Conservation (phyloP, 2,888 invertebrate species). For the Amphipyra berbera region DNA sequence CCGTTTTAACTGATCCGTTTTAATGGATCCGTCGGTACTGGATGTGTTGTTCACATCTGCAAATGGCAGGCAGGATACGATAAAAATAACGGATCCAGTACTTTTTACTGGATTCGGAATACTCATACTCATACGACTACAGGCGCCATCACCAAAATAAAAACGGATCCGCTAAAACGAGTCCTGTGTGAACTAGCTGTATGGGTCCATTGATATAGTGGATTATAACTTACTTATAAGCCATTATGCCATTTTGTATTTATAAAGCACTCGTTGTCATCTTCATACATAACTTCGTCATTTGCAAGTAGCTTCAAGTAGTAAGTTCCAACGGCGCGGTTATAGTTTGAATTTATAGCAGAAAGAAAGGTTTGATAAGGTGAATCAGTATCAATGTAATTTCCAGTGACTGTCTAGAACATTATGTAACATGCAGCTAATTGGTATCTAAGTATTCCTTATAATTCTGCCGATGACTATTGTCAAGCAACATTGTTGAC, state of each 20-base stretch:
- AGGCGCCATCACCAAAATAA: too few species aligned
- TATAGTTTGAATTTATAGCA: background rate
- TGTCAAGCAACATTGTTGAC: conserved; percentile 2
- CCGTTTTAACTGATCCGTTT: too few species aligned
- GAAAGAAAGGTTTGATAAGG: background rate
- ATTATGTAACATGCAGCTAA: too few species aligned
- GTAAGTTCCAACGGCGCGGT: background rate
- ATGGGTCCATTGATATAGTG: background rate
- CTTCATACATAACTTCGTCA: background rate
- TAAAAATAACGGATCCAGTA: too few species aligned
- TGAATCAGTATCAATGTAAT: too few species aligned
- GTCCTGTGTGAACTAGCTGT: too few species aligned
- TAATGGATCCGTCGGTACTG: too few species aligned
- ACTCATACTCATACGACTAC: too few species aligned
- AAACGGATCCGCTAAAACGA: too few species aligned
- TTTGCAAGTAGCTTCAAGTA: background rate
- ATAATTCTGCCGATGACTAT: conserved; percentile 28
- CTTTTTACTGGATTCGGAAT: too few species aligned
- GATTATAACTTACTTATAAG: background rate
- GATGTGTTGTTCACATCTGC: too few species aligned
- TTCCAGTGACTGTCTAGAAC: background rate
- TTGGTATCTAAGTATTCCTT: background rate
- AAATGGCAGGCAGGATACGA: too few species aligned
- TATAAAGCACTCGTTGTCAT: conserved; percentile 4
- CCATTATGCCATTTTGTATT: background rate